Base-by-base conservation (phyloP, 1,140 invertebrate genomes). In the Eumeta japonica region DNA sequence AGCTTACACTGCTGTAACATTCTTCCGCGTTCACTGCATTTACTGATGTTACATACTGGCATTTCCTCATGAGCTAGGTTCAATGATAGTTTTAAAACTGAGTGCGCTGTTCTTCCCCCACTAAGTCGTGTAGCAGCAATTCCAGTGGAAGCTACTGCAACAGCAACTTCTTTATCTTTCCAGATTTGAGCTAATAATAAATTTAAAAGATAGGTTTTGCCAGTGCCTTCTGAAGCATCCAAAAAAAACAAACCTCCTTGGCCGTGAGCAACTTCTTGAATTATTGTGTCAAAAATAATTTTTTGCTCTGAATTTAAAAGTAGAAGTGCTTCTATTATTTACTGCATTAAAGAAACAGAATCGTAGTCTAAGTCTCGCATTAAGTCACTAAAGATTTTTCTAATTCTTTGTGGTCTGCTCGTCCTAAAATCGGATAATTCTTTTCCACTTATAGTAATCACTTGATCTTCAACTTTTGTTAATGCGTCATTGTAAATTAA, bases 121-220 rank as follows among this genome's bases (percentile, higher is more conserved):
- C 45, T 19, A 13, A 82, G 43, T 15, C 80, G 50, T n/a, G 71
- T 80, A 3, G 78, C 72, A n/a, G 77, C 78, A 18, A 82, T 80
- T 24, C 77, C 78, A n/a, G n/a, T n/a, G n/a, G n/a, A n/a, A n/a
- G n/a, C n/a, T n/a, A n/a, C n/a, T n/a, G n/a, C n/a, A n/a, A n/a
- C n/a, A n/a, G n/a, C n/a, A n/a, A n/a, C n/a, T n/a, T n/a, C n/a
- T n/a, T n/a, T n/a, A n/a, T n/a, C n/a, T n/a, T n/a, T n/a, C n/a
- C n/a, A n/a, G n/a, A n/a, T 48, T 52, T 50, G 51, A 2, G 52
- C 50, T 24, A 68, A 47, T 27, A 68, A 39, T 16, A 76, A 40
- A 36, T 50, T 51, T 36, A 64, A 52, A 10, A 76, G 36, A 53
- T 66, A 74, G 12, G 62, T 75, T 63, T 75, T 75, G 11, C 68